Base-by-base conservation (phyloP, 2,888 invertebrate genomes). In the Pristionchus japonicus region DNA sequence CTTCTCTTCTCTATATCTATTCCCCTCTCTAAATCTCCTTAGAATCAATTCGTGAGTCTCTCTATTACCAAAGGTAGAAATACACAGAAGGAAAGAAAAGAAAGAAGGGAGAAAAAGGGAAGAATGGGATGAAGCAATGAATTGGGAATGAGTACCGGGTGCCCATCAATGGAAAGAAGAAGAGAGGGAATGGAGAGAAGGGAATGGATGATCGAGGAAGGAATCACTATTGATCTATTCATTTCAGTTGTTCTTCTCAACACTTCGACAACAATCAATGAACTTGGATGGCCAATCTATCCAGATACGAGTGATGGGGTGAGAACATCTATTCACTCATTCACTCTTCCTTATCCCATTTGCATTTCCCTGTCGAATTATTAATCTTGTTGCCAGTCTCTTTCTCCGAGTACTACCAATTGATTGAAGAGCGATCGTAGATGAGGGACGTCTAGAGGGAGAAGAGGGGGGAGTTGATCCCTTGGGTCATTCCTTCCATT, bases 71-170 rank as follows among this genome's bases (percentile, higher is more conserved):
- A 74, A 40, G 74, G 74, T 74, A 74, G 74, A 74, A 80, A 80
- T 49, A 49, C n/a, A 80, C 80, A 31, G 80, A 80, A 49, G 80
- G 49, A 80, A 49, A 15, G 80, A 49, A 80, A 43, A 27, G 80
- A 80, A 49, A 31, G 47, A 49, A 80, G 15, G 31, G 15, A 47
- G 15, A 47, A 49, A 31, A 27, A 47, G 47, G 31, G 80, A 27
- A 40, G 80, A 80, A 80, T 47, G 31, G 49, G 80, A 80, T 49
- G 80, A 80, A 80, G 80, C 80, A 80, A 80, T 80, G 80, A 80
- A 80, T 80, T 49, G 80, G 27, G 80, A 80, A 80, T 80, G 80
- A 80, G 80, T 80, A 80, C 80, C 49, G 49, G 43, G 80, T 80
- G 80, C 27, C 74, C 20, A 80, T 80, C 3, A 31, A 49, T 49